These are phyloP conservation scores for Tautogolabrus adspersus DNA, from an alignment of 2,113 vertebrate species.

Conservation along the genomic window DNA sequence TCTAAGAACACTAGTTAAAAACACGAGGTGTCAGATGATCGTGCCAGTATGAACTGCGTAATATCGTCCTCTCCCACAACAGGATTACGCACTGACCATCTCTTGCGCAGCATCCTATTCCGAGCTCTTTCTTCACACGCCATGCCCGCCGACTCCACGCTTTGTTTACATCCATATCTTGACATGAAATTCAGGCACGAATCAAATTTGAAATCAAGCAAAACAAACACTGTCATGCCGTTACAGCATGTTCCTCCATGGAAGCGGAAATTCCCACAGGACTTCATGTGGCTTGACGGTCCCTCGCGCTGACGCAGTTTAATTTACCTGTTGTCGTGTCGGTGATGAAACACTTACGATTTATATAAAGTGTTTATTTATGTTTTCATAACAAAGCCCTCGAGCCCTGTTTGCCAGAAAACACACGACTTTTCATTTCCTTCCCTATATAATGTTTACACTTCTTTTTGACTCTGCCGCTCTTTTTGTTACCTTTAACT, in stretches of 20 bases:
- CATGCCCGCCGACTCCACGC: constrained; percentile 59
- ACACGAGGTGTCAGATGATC: constrained; percentile 40
- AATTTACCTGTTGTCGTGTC: constrained; percentile 81
- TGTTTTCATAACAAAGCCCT: background rate
- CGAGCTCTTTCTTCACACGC: constrained; percentile 72
- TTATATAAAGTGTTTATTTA: constrained; percentile 31
- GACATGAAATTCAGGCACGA: constrained; percentile 13
- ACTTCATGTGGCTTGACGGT: constrained; percentile 65
- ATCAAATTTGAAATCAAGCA: constrained; percentile 23
- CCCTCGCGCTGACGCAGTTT: constrained; percentile 84
- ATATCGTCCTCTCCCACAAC: constrained; percentile 72
- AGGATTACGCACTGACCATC: constrained; percentile 79
- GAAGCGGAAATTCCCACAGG: constrained; percentile 75
- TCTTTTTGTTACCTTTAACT: constrained; percentile 34
- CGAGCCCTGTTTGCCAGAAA: background rate
- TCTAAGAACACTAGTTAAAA: background rate
- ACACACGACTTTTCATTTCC: constrained; percentile 27
- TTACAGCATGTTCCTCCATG: constrained; percentile 27
- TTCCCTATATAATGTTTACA: constrained; percentile 8
- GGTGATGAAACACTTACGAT: constrained; percentile 52
- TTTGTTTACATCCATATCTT: constrained; percentile 71
- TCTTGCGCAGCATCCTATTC: constrained; percentile 84
- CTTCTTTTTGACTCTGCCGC: constrained; percentile 23
- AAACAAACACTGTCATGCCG: constrained; percentile 18
- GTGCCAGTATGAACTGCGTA: constrained; percentile 78